These are phyloP conservation scores for Brachirus orientalis DNA, from an alignment of 2,113 vertebrate species.

Conservation along the genomic window DNA sequence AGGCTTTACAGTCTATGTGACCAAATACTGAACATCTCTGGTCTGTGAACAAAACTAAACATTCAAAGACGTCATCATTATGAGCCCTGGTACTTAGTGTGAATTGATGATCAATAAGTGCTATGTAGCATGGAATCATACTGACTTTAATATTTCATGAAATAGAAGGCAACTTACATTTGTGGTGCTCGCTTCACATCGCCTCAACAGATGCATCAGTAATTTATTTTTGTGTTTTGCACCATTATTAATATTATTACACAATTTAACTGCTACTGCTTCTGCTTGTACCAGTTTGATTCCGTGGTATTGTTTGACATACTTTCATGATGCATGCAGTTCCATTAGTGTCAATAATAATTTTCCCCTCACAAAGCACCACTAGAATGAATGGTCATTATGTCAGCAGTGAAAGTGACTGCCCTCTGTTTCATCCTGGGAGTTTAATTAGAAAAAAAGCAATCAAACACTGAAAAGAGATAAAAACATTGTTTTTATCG, in stretches of 20 bases:
- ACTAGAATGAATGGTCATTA: constrained; percentile 1
- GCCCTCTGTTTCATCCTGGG: neutral
- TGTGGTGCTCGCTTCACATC: neutral
- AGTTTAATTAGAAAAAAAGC: constrained; percentile 1
- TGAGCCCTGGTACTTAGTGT: too few relatives aligned
- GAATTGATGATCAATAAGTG: too few relatives aligned
- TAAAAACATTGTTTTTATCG: too few relatives aligned
- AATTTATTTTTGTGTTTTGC: too few relatives aligned
- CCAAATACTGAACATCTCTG: too few relatives aligned
- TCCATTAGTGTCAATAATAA: neutral
- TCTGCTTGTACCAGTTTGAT: neutral
- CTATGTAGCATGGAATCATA: too few relatives aligned
- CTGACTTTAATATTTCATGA: too few relatives aligned
- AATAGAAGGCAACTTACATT: neutral
- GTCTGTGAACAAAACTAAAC: too few relatives aligned
- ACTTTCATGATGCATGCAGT: too few relatives aligned
- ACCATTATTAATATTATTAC: neutral
- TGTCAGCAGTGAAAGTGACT: constrained; percentile 1
- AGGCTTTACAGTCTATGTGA: too few relatives aligned
- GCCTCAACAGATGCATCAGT: neutral
- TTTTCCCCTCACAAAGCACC: neutral
- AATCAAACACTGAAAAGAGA: neutral
- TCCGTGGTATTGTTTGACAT: neutral
- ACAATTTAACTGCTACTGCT: neutral
- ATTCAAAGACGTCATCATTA: too few relatives aligned